phyloP scores from a whole-genome alignment of 2,888 invertebrate species.

The Aporophyla nigra region DNA sequence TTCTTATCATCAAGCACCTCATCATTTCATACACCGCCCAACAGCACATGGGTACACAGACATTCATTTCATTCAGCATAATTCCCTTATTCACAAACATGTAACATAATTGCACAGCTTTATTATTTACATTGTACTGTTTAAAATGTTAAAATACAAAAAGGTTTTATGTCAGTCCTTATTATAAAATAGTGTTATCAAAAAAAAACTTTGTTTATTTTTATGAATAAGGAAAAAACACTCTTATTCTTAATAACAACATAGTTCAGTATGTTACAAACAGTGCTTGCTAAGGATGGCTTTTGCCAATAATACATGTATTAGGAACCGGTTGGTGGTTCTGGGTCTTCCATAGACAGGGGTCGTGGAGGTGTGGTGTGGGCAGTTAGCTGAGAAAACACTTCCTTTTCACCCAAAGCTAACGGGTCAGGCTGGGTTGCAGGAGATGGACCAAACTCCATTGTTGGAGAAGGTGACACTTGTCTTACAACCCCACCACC shows the following conservation, averaged over 20 bases:
- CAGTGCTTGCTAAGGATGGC: conserved; percentile 81
- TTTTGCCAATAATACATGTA: conserved; percentile 78
- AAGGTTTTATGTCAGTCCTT: conserved; percentile 69
- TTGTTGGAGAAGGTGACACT: conserved; percentile 92
- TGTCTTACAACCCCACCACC: conserved; percentile 91
- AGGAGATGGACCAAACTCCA: conserved; percentile 85
- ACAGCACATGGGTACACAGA: conserved; percentile 63
- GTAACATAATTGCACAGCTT: conserved; percentile 72
- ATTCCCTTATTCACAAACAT: conserved; percentile 80
- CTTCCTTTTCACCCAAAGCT: conserved; percentile 88
- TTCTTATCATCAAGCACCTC: conserved; percentile 75
- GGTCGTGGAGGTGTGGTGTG: conserved; percentile 83
- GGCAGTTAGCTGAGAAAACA: conserved; percentile 87
- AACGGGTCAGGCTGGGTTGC: conserved; percentile 87
- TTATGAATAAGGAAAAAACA: conserved; percentile 78
- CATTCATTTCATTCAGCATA: conserved; percentile 61
- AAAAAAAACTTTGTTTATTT: conserved; percentile 61
- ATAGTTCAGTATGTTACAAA: conserved; percentile 73
- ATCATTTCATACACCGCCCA: conserved; percentile 72
- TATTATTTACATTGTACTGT: conserved; percentile 86
- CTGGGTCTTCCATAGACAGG: conserved; percentile 85
- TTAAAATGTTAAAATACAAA: conserved; percentile 71
- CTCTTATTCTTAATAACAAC: conserved; percentile 61
- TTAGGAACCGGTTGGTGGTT: conserved; percentile 87
- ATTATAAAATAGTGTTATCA: conserved; percentile 68